phyloP scores from a whole-genome alignment of 2,797 vertebrate species.

The Macroramphosus scolopax region DNA sequence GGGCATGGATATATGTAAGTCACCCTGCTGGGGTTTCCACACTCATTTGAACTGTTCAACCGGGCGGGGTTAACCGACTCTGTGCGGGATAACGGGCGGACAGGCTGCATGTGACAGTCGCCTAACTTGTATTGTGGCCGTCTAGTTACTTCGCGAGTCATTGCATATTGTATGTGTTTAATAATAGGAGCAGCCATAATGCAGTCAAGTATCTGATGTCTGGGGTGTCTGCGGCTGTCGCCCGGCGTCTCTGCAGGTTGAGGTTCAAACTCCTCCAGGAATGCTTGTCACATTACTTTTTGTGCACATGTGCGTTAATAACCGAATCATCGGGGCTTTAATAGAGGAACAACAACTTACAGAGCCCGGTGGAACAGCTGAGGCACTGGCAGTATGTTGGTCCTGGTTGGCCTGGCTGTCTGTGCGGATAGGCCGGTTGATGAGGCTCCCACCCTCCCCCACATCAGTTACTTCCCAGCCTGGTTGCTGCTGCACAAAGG shows the following conservation, averaged over 20 bases:
- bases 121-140: background rate
- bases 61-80: background rate
- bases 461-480: background rate
- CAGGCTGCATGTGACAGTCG: background rate
- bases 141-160: background rate
- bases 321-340: too few species aligned
- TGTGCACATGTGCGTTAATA: too few species aligned
- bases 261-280: too few species aligned
- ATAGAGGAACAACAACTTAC: too few species aligned
- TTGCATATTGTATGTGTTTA: background rate
- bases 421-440: constrained; percentile 3
- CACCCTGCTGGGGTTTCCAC: background rate
- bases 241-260: too few species aligned
- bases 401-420: background rate
- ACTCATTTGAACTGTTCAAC: too few species aligned
- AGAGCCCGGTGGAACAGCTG: background rate
- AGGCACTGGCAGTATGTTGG: background rate
- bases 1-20: constrained; percentile 75
- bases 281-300: too few species aligned
- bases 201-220: too few species aligned
- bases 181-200: background rate
- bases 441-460: constrained; percentile 9
- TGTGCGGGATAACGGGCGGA: background rate
- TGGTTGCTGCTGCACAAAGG: constrained; percentile 11
- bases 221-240: background rate